A percentile compares a stretch with the other conserved stretches of the same genome.
These are phyloP conservation scores for Ceyx melanurus DNA, from an alignment of 2,113 vertebrate genomes.

Conservation along the genomic window DNA sequence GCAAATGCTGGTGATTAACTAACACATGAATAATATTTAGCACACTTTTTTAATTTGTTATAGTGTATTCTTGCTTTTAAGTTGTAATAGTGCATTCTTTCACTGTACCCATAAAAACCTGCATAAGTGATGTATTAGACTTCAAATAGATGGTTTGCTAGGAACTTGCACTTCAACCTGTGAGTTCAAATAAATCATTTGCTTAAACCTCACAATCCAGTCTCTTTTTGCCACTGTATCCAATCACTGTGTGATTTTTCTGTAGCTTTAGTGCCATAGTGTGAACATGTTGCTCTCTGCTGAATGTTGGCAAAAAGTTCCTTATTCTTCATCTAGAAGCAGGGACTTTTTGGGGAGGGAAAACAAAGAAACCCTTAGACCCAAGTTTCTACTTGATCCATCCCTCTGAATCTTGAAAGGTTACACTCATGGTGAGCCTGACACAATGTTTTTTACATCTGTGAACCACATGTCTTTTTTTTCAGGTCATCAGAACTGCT, in stretches of 20 bases:
- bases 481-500: background rate
- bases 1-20: no score
- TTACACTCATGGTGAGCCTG: background rate
- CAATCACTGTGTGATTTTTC: background rate
- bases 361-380: background rate
- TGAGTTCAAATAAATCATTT: no score
- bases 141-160: no score
- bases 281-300: background rate
- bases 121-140: no score
- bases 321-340: background rate
- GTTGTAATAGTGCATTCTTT: no score
- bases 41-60: no score
- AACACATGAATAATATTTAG: no score
- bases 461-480: background rate
- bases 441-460: background rate
- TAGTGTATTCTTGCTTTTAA: no score
- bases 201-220: no score
- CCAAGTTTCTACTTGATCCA: background rate
- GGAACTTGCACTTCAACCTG: no score
- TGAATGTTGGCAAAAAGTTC: background rate
- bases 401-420: background rate
- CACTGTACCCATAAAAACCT: no score
- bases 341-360: background rate
- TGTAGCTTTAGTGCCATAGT: background rate
- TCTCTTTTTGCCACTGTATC: no score